These are phyloP conservation scores for Caenorhabditis brenneri DNA, from an alignment of 1,140 invertebrate species.

Conservation along the genomic window DNA sequence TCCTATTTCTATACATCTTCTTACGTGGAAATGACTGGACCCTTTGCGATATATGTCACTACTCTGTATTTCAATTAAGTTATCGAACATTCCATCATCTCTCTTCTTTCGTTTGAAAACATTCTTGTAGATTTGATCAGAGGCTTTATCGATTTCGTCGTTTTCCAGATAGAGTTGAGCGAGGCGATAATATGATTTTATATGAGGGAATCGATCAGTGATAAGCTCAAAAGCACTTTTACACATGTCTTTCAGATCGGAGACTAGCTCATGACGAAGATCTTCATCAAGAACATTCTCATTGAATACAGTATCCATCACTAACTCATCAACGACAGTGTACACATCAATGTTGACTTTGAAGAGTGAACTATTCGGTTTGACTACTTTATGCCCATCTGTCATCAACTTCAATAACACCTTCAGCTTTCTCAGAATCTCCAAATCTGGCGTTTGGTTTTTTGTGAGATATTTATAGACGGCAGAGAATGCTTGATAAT, in stretches of 20 bases:
- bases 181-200: background rate
- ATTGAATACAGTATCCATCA: background rate
- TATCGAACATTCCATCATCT: slow-evolving; percentile 14
- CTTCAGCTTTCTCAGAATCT: background rate
- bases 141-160: background rate
- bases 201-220: background rate
- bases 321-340: background rate
- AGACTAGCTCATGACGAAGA: background rate
- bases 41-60: background rate
- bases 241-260: background rate
- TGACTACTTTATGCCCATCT: slow-evolving; percentile 31
- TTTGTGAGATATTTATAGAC: slow-evolving; percentile 47
- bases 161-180: background rate
- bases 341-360: background rate
- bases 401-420: background rate
- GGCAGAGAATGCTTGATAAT: slow-evolving; percentile 49
- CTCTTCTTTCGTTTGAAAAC: slow-evolving; percentile 16
- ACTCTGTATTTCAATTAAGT: background rate
- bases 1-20: background rate
- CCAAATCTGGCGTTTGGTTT: background rate
- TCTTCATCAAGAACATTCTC: background rate
- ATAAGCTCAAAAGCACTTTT: background rate
- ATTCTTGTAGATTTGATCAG: background rate
- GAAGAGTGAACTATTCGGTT: slow-evolving; percentile 23
- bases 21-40: background rate